Base-by-base conservation (phyloP, 2,113 vertebrate species). In the Sander lucioperca region DNA sequence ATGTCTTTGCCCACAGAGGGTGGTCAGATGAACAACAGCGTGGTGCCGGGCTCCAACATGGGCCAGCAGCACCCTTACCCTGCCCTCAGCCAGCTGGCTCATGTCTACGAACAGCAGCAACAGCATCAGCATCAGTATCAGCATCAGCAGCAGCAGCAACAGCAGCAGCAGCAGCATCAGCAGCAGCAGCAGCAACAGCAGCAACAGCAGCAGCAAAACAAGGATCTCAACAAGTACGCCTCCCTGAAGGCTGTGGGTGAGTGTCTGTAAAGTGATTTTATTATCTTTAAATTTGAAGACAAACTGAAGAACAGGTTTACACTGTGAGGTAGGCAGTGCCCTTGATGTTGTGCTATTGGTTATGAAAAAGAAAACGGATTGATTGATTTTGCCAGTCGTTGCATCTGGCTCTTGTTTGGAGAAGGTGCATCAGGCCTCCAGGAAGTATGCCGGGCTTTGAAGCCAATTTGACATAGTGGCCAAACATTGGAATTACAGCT, bases 231-330 rank as follows among this genome's bases (percentile, higher is more conserved):
- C 96, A 99, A 99, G 91, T 99, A 99, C 0, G 97, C 98, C 79
- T 97, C 98, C 62, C 94, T 99, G 4, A 99, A 99, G 94, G 97
- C 97, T 25, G 98, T 99, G 0, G 98, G 98, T 99, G 95, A 99
- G 98, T 90, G 51, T 61, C 66, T 63, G 73, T 64, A 72, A 68
- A 45, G 2, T 74, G 48, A 36, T 53, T 19, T 21, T 25, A 59
- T 75, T 39, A 77, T 59, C 39, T 65, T 69, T 30, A n/a, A 12
- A 58, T 27, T 57, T 36, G 50, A 14, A 23, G 36, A 66, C 14
- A 4, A 76, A 25, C 58, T 10, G 23, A 33, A 39, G 18, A 74
- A 61, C 51, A 30, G 48, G 80, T 51, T 56, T 8, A 14, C 27
- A 27, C 18, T 33, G 45, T 45, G 3, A 39, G 59, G 58, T 36